phyloP scores from a whole-genome alignment of 2,113 vertebrate genomes.

The Oncorhynchus masou region DNA sequence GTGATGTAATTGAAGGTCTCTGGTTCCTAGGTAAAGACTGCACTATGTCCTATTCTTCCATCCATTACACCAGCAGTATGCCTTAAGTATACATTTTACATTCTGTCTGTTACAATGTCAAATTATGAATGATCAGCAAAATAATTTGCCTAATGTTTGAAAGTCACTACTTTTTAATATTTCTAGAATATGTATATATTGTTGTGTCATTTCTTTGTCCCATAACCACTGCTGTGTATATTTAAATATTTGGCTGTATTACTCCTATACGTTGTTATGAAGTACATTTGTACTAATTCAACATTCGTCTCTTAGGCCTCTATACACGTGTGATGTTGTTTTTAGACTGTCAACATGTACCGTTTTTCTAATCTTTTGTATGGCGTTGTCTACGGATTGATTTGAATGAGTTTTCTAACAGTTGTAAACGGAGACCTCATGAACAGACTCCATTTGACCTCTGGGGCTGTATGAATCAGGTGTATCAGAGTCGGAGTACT shows the following conservation, averaged over 20 bases:
- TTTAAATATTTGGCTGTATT: not conserved
- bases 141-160: no score
- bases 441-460: not conserved
- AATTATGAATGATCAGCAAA: not conserved
- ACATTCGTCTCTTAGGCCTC: not conserved
- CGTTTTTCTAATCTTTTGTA: not conserved
- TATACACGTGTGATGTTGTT: not conserved
- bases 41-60: constrained; percentile 13
- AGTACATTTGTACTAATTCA: not conserved
- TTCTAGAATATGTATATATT: not conserved
- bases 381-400: not conserved
- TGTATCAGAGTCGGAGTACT: no score
- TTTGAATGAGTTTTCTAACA: not conserved
- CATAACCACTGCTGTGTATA: not conserved
- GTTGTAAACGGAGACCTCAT: not conserved
- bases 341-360: not conserved
- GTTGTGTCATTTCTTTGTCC: not conserved
- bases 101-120: not conserved
- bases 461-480: not conserved
- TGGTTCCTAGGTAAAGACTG: not conserved
- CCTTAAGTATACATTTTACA: constrained; percentile 46
- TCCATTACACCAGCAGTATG: constrained; percentile 2
- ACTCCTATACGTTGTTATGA: not conserved
- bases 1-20: no score
- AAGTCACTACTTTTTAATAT: no score